Percentiles rank a stretch among this genome's conserved stretches.
Conservation (phyloP, 2,797 vertebrate genomes). For the Luscinia megarhynchos region DNA sequence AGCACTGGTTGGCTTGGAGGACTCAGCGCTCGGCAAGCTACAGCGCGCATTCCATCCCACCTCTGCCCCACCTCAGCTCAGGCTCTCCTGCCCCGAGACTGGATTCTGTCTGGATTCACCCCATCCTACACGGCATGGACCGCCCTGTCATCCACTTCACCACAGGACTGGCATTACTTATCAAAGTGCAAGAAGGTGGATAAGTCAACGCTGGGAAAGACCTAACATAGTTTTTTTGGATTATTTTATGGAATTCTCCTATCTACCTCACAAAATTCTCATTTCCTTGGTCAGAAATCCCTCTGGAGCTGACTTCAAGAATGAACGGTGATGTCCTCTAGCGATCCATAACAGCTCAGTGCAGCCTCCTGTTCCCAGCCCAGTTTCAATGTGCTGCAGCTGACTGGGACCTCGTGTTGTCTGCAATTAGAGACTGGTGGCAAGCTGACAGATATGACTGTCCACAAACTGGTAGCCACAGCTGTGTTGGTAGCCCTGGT, state of each 20-base stretch:
- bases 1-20: not conserved
- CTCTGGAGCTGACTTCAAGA: slow-evolving; percentile 78
- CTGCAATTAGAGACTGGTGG: slow-evolving; percentile 44
- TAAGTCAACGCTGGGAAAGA: slow-evolving; percentile 72
- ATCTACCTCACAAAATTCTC: not conserved
- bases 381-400: slow-evolving; percentile 61
- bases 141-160: slow-evolving; percentile 74
- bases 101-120: slow-evolving; percentile 48
- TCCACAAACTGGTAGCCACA: slow-evolving; percentile 91
- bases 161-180: slow-evolving; percentile 78
- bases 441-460: slow-evolving; percentile 85
- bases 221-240: not conserved
- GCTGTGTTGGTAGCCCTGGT: slow-evolving; percentile 93
- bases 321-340: slow-evolving; percentile 99
- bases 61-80: not conserved
- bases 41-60: not conserved
- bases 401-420: slow-evolving; percentile 56
- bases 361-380: not conserved
- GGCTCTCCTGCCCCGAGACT: not conserved
- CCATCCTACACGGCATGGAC: slow-evolving; percentile 83
- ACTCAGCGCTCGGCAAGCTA: rapidly evolving
- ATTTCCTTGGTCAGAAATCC: slow-evolving; percentile 21
- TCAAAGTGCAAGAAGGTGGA: slow-evolving; percentile 91
- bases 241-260: slow-evolving; percentile 70
- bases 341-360: slow-evolving; percentile 68